phyloP scores from a whole-genome alignment of 1,140 invertebrate genomes.

The Schlechtendalia chinensis region DNA sequence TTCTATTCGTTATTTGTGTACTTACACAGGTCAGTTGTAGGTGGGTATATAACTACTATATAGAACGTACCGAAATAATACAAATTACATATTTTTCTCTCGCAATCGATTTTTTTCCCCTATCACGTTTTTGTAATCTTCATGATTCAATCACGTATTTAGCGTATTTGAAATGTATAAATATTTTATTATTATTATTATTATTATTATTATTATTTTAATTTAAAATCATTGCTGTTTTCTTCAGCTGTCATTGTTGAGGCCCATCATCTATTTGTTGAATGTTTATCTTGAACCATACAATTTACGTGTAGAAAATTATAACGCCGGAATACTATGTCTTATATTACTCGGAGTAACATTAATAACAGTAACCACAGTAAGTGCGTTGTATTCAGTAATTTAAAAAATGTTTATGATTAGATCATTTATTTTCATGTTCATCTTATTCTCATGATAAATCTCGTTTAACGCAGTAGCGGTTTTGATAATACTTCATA shows the following conservation, averaged over 20 bases:
- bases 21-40: slow-evolving; percentile 28
- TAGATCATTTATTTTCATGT: neutral
- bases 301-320: neutral
- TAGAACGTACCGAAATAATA: too few relatives aligned
- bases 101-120: too few relatives aligned
- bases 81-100: too few relatives aligned
- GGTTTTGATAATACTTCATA: too few relatives aligned
- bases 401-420: too few relatives aligned
- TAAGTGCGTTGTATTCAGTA: too few relatives aligned
- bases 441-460: too few relatives aligned
- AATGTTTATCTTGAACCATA: neutral
- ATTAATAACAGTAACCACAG: slow-evolving; percentile 21
- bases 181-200: too few relatives aligned
- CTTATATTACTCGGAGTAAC: neutral
- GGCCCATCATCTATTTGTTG: slow-evolving; percentile 14
- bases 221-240: neutral
- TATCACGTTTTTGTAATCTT: too few relatives aligned
- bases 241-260: slow-evolving; percentile 5
- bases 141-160: too few relatives aligned
- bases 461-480: neutral
- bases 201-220: too few relatives aligned
- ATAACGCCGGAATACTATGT: neutral
- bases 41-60: neutral
- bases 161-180: too few relatives aligned
- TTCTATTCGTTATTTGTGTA: slow-evolving; percentile 22